Conservation (phyloP, 2,113 vertebrate genomes). For the Malurus melanocephalus region DNA sequence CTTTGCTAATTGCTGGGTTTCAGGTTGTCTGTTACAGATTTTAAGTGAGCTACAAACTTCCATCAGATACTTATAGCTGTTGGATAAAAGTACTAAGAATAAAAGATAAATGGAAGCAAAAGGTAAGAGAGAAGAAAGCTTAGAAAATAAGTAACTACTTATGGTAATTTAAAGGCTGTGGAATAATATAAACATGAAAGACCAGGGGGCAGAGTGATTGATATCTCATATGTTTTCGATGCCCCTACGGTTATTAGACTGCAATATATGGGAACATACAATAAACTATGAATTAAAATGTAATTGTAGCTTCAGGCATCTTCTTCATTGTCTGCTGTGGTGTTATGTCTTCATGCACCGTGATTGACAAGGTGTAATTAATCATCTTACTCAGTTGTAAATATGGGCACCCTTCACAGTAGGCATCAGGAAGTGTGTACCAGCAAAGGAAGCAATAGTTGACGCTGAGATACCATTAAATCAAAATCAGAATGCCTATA, state of each 20-base stretch:
- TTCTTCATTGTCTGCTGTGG: conserved; percentile 81
- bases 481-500: conserved; percentile 72
- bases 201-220: conserved; percentile 75
- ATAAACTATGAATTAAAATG: conserved; percentile 80
- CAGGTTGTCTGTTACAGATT: conserved; percentile 77
- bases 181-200: conserved; percentile 55
- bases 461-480: conserved; percentile 79
- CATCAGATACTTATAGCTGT: conserved; percentile 63
- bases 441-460: conserved; percentile 78
- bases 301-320: conserved; percentile 81
- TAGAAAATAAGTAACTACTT: conserved; percentile 57
- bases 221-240: conserved; percentile 73
- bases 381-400: conserved; percentile 85
- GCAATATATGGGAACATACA: conserved; percentile 78
- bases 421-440: conserved; percentile 81
- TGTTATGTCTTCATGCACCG: conserved; percentile 84
- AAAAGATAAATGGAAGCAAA: conserved; percentile 61
- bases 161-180: conserved; percentile 57
- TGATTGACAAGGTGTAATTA: conserved; percentile 87
- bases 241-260: conserved; percentile 76
- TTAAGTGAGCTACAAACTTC: conserved; percentile 73
- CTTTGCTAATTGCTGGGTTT: conserved; percentile 78
- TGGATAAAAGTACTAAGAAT: conserved; percentile 64
- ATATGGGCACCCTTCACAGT: conserved; percentile 81
- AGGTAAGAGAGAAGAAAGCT: conserved; percentile 61